Evolutionary conservation across 2,888 invertebrate genomes (phyloP), one percentile per base, ranked within the genome.

Genomic region (Phyllotreta striolata): DNA sequence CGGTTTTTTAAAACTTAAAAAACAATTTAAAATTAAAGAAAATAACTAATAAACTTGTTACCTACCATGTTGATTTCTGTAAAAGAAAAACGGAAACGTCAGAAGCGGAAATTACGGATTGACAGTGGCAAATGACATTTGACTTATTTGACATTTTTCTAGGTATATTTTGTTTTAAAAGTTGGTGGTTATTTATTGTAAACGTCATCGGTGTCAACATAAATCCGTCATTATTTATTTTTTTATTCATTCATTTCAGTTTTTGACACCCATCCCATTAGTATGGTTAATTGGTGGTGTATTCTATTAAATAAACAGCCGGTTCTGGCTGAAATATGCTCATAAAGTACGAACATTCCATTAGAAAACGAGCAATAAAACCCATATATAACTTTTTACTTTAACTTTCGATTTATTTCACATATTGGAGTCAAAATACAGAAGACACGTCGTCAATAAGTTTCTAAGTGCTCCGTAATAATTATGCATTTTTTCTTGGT

Each of bases 51-150:
- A 65, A 47, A 60, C 10, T 38, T 44, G 14, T 40, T 68, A 79
- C 82, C 78, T 74, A 82, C 82, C 82, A 82, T 82, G 77, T 74
- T 81, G 80, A 72, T 76, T 73, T 69, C 71, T 70, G 63, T 70
- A 65, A 68, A 71, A 78, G 79, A 79, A 77, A 74, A 24, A 55
- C 56, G 64, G 66, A 68, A 57, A 66, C 54, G 49, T 46, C 46
- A 54, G 13, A 52, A 12, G 24, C 64, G 64, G 64, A 64, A 39
- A 56, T 10, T n/a, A 67, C 41, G 24, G 61, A 51, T 37, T 67
- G 62, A 60, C 68, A 66, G 41, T 38, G 39, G 47, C 40, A 65
- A 40, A 34, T 44, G 57, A 44, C 49, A 14, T 34, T 35, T 9
- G 13, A 46, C 46, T 46, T 9, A 13, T 46, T 14, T 46, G 41